Percentiles rank a stretch among this genome's conserved stretches.
Conservation (phyloP, 64 coral and sea anemone species). For the Pachyseris speciosa region DNA sequence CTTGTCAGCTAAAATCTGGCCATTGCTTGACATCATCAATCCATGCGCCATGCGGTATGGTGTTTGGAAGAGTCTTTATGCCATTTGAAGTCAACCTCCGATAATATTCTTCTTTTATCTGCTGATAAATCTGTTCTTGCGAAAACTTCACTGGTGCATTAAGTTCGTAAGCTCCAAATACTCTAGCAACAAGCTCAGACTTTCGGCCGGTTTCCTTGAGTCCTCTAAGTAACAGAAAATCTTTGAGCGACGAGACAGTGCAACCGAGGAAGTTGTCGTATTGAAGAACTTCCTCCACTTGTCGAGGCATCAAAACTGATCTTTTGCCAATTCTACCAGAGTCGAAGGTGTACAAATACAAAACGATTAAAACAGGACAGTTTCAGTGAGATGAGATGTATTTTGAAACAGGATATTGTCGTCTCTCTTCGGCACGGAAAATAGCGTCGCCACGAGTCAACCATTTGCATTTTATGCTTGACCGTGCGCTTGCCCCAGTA, state of each 20-base stretch:
- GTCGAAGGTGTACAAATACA: not conserved
- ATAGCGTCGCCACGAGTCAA: not conserved
- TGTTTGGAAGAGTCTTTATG: not conserved
- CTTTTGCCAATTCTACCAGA: constrained; percentile 3
- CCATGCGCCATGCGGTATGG: no score
- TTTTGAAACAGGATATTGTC: not conserved
- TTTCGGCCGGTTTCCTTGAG: constrained; percentile 54
- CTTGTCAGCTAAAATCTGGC: no score
- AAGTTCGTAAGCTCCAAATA: constrained; percentile 63
- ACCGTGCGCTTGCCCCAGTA: constrained; percentile 8
- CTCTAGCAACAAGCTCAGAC: constrained; percentile 58
- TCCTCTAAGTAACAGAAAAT: no score
- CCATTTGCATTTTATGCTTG: constrained; percentile 44
- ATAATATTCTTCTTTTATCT: constrained; percentile 16
- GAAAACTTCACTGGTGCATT: constrained; percentile 43
- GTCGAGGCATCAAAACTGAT: constrained; percentile 32
- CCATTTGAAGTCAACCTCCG: constrained; percentile 3
- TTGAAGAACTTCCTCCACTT: constrained; percentile 65
- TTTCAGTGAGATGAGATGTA: not conserved
- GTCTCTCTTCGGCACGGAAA: not conserved
- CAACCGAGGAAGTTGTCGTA: constrained; percentile 79
- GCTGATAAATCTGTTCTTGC: no score
- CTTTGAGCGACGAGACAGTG: no score
- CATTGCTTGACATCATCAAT: no score
- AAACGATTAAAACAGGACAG: constrained; percentile 8